Conservation (phyloP, 1,140 invertebrate genomes). For the Dysdera silvatica region DNA sequence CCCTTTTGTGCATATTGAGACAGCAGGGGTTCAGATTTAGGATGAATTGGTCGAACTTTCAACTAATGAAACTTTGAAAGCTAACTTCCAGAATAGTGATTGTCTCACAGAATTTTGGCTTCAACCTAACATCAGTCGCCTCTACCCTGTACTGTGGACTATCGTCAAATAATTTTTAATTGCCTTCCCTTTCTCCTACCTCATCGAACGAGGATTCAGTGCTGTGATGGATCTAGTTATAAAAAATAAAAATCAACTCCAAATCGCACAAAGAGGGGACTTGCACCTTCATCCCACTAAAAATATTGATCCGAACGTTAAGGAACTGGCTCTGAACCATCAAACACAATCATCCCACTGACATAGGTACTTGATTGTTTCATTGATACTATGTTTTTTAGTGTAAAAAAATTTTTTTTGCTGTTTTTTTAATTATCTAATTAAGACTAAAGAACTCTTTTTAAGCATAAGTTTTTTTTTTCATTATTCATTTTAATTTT, state of each 20-base stretch:
- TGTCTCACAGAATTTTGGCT: constrained; percentile 25
- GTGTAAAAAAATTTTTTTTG: background rate
- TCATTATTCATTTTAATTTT: background rate
- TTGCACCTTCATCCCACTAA: background rate
- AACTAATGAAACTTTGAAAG: no score
- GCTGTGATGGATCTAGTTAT: background rate
- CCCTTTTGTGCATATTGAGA: constrained; percentile 9
- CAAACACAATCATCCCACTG: background rate
- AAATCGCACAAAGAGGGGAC: background rate
- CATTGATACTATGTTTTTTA: background rate
- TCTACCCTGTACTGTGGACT: background rate
- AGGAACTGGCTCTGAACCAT: background rate
- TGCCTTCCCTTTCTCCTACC: background rate
- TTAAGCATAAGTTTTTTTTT: background rate
- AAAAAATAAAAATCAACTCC: background rate
- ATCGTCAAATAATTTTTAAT: constrained; percentile 3
- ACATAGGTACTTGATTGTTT: background rate
- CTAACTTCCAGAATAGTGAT: constrained; percentile 29
- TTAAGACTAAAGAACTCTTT: background rate
- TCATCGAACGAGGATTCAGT: background rate
- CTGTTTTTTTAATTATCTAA: constrained; percentile 4
- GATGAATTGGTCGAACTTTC: constrained; percentile 7
- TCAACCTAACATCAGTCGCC: background rate
- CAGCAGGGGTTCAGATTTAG: background rate
- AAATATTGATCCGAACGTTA: background rate